A percentile compares a stretch with the other conserved stretches of the same genome.
Evolutionary conservation across 2,113 vertebrate genomes (phyloP).

Genomic region (Cyprinodon tularosa): DNA sequence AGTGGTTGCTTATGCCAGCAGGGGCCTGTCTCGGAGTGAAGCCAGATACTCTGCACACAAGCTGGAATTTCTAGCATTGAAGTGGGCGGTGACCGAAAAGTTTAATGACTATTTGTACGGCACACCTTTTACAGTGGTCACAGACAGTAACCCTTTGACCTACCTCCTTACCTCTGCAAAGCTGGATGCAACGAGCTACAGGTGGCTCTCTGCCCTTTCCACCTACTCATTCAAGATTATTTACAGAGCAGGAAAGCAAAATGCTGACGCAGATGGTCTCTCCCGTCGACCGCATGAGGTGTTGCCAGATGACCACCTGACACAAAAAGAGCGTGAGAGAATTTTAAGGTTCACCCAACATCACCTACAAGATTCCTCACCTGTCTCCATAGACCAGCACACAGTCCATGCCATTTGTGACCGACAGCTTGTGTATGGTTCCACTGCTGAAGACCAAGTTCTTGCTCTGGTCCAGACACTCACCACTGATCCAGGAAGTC

Average conservation of each 20-base stretch:
- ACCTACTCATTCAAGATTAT: not conserved
- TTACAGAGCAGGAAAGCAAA: not conserved
- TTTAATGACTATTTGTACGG: too few relatives aligned
- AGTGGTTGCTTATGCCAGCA: not conserved
- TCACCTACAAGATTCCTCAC: too few relatives aligned
- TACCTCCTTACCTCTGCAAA: not conserved
- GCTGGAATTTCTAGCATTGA: too few relatives aligned
- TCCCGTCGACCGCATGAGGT: not conserved
- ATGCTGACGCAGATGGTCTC: not conserved
- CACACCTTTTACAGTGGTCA: not conserved
- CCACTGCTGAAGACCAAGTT: too few relatives aligned
- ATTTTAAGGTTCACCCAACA: too few relatives aligned
- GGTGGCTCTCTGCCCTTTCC: not conserved
- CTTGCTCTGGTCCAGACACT: not conserved
- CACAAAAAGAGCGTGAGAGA: not conserved
- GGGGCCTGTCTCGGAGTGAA: not conserved
- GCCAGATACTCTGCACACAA: not conserved
- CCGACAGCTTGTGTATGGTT: too few relatives aligned
- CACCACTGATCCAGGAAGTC: not conserved
- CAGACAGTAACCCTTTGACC: not conserved
- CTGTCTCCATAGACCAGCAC: too few relatives aligned
- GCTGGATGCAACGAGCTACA: not conserved
- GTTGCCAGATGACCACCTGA: not conserved
- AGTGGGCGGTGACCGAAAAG: too few relatives aligned
- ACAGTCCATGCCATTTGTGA: too few relatives aligned